Base-by-base conservation (phyloP, 2,797 vertebrate species). In the Fratercula arctica region DNA sequence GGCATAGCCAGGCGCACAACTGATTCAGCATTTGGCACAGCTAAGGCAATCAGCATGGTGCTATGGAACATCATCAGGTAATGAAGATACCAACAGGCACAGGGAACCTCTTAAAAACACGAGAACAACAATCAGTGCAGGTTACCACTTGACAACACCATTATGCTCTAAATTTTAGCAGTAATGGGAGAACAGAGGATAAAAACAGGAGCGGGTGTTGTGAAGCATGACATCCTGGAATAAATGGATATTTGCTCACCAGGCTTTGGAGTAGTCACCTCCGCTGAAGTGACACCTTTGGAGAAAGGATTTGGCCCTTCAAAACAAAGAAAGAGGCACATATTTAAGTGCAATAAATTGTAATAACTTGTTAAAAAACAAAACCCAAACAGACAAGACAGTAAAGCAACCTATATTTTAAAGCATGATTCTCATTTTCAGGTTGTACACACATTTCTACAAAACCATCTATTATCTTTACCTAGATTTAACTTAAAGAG, bases 251-350 rank as follows among this genome's bases (percentile, higher is more conserved):
- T 91, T 78, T 68, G 97, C 98, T 98, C 95, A 99, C 99, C 93
- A 84, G 98, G 96, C 73, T 98, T 99, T 0, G 96, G 37, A 75
- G 97, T 70, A 11, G 92, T 87, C 33, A 64, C 95, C 60, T 98
- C 98, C 50, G 98, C 96, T 29, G 98, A 98, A 80, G 35, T 24
- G 10, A 74, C 53, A 78, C 77, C 97, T 98, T 98, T 99, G 72
- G 97, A 97, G 69, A 98, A 98, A 3, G 96, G 97, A 96, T 98
- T 99, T 54, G 98, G 54, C 86, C 98, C 99, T 99, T 95, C 37
- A 93, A 69, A 85, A 89, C 33, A 70, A 97, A 74, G 54, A 35
- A 85, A 84, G 92, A 6, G 21, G 20, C 19, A 45, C 1, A 2
- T 29, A 50, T 46, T 56, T 43, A 72, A 48, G 24, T 39, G 9